These are phyloP conservation scores for Caenorhabditis zanzibari DNA, from an alignment of 2,888 invertebrate genomes.

Conservation along the genomic window DNA sequence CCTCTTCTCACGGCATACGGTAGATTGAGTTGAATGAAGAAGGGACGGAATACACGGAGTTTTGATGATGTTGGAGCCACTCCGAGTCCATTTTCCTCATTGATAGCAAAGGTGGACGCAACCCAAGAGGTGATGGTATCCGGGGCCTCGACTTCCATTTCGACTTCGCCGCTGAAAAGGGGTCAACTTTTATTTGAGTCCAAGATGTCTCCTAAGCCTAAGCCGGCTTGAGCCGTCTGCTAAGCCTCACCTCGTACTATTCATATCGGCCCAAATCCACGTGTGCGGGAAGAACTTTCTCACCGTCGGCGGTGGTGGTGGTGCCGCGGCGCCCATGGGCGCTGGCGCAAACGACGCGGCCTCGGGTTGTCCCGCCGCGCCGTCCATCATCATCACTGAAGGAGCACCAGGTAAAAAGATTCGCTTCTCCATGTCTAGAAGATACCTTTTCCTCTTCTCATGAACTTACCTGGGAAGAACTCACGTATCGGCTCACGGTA, in stretches of 20 bases:
- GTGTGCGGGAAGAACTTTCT: slow-evolving; percentile 80
- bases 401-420: slow-evolving; percentile 40
- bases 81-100: slow-evolving; percentile 89
- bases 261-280: slow-evolving; percentile 75
- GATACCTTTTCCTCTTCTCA: slow-evolving; percentile 49
- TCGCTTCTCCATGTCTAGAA: slow-evolving; percentile 6
- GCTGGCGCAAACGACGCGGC: slow-evolving; percentile 43
- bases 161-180: slow-evolving; percentile 85
- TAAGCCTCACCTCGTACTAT: slow-evolving; percentile 45
- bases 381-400: slow-evolving; percentile 48
- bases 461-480: slow-evolving; percentile 67
- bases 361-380: slow-evolving; percentile 48
- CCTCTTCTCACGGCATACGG: slow-evolving; percentile 93
- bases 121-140: slow-evolving; percentile 92
- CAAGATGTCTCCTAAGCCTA: no score
- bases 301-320: slow-evolving; percentile 60
- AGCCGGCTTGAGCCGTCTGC: no score
- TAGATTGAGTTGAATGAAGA: slow-evolving; percentile 91
- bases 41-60: slow-evolving; percentile 90
- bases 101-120: slow-evolving; percentile 90
- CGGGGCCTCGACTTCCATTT: slow-evolving; percentile 88
- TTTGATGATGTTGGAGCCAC: slow-evolving; percentile 86
- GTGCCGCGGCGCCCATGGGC: slow-evolving; percentile 18
- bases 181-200: no score
- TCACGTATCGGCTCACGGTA: slow-evolving; percentile 82